phyloP scores from a whole-genome alignment of 2,113 vertebrate species.

The Hystrix cristata region DNA sequence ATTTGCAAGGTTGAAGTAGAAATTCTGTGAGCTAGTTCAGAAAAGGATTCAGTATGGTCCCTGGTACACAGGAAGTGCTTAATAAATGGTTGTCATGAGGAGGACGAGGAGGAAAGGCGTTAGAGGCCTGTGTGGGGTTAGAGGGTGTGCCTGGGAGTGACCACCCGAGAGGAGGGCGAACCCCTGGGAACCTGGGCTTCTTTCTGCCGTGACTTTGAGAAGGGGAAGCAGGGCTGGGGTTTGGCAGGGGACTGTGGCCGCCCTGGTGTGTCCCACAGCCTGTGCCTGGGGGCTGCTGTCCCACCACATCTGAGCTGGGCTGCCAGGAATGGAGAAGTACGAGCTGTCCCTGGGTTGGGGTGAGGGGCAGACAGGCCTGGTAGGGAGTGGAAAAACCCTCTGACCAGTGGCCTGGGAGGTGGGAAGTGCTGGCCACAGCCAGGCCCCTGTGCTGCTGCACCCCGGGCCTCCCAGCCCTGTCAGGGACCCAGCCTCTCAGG shows the following conservation, averaged over 20 bases:
- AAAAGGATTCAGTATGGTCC: neutral
- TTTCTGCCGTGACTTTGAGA: conserved; percentile 69
- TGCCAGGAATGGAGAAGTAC: conserved; percentile 64
- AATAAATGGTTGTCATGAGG: neutral
- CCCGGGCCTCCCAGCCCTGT: neutral
- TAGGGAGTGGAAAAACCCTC: conserved; percentile 65
- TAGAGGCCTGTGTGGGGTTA: neutral
- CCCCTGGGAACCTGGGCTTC: neutral
- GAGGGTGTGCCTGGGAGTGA: fast-evolving
- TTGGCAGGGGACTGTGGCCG: conserved; percentile 26
- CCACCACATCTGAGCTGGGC: fast-evolving
- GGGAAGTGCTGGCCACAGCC: neutral
- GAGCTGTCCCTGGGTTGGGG: neutral
- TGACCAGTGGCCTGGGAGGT: neutral
- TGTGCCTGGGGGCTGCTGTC: neutral
- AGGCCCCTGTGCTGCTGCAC: fast-evolving
- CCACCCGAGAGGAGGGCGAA: neutral
- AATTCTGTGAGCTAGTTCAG: neutral
- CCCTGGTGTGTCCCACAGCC: conserved; percentile 60
- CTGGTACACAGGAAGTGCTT: neutral
- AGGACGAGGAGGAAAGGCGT: neutral
- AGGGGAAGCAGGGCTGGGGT: conserved; percentile 67
- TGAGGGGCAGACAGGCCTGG: conserved; percentile 42
- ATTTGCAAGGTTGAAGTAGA: neutral
- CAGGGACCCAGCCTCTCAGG: neutral